Percentiles rank a stretch among this genome's conserved stretches.
Conservation (phyloP, 92 coral and sea anemone species). For the Montipora capitata region DNA sequence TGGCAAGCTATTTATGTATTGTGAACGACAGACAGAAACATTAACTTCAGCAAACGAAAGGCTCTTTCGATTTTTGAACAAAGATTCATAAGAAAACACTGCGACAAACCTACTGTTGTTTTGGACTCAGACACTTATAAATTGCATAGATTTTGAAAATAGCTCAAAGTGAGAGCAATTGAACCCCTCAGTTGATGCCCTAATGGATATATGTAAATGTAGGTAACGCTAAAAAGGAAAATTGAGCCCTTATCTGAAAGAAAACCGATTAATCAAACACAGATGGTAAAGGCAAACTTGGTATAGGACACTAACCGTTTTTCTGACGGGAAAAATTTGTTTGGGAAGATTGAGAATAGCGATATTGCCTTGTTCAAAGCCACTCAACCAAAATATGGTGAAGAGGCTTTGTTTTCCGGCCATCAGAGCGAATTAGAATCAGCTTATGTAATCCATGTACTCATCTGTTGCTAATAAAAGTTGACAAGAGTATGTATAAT, state of each 20-base stretch:
- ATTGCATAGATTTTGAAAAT: not conserved
- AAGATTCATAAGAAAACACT: not conserved
- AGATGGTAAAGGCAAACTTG: constrained; percentile 29
- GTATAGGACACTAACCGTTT: constrained; percentile 6
- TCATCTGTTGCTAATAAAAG: constrained; percentile 82
- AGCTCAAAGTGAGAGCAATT: not conserved
- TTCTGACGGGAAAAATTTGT: not conserved
- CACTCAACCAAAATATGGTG: constrained; percentile 5
- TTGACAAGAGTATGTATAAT: constrained; percentile 77
- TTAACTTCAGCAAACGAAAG: constrained; percentile 14
- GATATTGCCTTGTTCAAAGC: not conserved
- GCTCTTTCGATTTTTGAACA: not conserved
- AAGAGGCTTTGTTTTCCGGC: constrained; percentile 35
- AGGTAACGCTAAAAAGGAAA: constrained; percentile 90
- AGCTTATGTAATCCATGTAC: constrained; percentile 82
- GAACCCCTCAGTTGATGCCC: constrained; percentile 12
- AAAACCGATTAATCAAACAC: constrained; percentile 65
- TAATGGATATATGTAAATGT: constrained; percentile 88
- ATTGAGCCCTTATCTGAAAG: constrained; percentile 80
- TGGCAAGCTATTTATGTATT: constrained; percentile 46
- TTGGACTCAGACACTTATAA: not conserved
- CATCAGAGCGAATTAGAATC: constrained; percentile 76
- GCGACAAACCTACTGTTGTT: not conserved
- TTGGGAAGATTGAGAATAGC: not conserved
- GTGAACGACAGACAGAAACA: constrained; percentile 10